These are phyloP conservation scores for Bombyx mori DNA, from an alignment of 1,140 invertebrate genomes.

Conservation along the genomic window DNA sequence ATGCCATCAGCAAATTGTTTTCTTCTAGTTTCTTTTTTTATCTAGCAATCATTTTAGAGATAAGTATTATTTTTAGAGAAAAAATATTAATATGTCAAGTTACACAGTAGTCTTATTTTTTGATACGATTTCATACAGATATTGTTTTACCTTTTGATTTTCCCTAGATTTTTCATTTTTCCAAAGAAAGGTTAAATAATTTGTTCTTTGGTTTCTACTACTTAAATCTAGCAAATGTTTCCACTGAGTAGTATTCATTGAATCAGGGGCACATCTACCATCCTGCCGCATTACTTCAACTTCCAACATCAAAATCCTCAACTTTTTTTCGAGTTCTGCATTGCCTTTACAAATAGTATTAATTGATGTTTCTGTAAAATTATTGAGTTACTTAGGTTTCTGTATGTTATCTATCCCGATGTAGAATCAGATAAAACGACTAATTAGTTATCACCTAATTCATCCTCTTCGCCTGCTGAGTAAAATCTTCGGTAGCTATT, in stretches of 20 bases:
- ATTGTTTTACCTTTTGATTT: conserved; percentile 36
- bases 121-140: too few relatives aligned
- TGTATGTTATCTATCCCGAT: too few relatives aligned
- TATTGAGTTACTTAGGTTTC: too few relatives aligned
- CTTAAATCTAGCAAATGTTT: conserved; percentile 70
- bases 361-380: conserved; percentile 32
- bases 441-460: not conserved
- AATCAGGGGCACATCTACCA: conserved; percentile 68
- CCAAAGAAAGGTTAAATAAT: conserved; percentile 76
- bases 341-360: conserved; percentile 42
- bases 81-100: not conserved
- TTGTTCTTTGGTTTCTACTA: conserved; percentile 66
- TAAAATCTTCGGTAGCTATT: conserved; percentile 2
- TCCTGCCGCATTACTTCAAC: conserved; percentile 73
- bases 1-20: conserved; percentile 35
- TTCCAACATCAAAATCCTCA: conserved; percentile 71
- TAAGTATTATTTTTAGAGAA: not conserved
- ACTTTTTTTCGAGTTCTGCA: conserved; percentile 51
- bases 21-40: conserved; percentile 50
- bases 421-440: conserved; percentile 6
- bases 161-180: conserved; percentile 73
- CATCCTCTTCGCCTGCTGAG: conserved; percentile 19
- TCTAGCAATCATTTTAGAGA: conserved; percentile 13
- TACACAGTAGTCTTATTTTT: conserved; percentile 1
- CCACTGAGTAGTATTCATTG: conserved; percentile 71